phyloP scores from a whole-genome alignment of 1,140 invertebrate genomes.

The Scaptomyza pallida region DNA sequence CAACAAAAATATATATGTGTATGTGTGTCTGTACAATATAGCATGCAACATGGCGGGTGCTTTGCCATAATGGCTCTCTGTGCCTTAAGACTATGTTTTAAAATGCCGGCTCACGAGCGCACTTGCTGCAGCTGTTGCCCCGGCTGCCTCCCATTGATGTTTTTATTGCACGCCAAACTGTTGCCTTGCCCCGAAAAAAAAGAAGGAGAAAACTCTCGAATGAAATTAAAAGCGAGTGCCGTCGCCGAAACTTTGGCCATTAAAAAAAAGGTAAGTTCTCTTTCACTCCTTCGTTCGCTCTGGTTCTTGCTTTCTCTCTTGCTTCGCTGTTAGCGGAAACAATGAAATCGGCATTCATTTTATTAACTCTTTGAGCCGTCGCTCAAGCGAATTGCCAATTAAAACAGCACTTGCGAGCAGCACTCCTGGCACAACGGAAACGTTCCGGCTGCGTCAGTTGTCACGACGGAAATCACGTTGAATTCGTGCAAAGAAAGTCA shows the following conservation, averaged over 20 bases:
- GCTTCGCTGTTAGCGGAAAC: conserved; percentile 24
- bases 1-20: conserved; percentile 6
- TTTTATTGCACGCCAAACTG: conserved; percentile 72
- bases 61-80: conserved; percentile 53
- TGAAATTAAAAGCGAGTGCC: conserved; percentile 64
- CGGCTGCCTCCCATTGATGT: conserved; percentile 42
- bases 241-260: conserved; percentile 52
- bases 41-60: conserved; percentile 34
- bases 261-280: conserved; percentile 43
- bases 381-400: conserved; percentile 60
- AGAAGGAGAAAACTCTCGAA: too few species aligned
- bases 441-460: conserved; percentile 25
- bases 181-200: conserved; percentile 53
- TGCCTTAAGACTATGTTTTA: conserved; percentile 57
- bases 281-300: not conserved
- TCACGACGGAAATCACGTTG: conserved; percentile 30
- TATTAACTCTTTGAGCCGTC: conserved; percentile 62
- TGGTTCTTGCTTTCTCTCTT: too few species aligned
- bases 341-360: conserved; percentile 62
- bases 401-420: conserved; percentile 34
- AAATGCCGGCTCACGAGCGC: conserved; percentile 52
- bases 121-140: conserved; percentile 51
- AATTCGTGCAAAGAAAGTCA: not conserved
- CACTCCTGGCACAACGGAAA: not conserved
- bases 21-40: not conserved